phyloP scores from a whole-genome alignment of 2,797 vertebrate genomes.

The Sarcophilus harrisii region DNA sequence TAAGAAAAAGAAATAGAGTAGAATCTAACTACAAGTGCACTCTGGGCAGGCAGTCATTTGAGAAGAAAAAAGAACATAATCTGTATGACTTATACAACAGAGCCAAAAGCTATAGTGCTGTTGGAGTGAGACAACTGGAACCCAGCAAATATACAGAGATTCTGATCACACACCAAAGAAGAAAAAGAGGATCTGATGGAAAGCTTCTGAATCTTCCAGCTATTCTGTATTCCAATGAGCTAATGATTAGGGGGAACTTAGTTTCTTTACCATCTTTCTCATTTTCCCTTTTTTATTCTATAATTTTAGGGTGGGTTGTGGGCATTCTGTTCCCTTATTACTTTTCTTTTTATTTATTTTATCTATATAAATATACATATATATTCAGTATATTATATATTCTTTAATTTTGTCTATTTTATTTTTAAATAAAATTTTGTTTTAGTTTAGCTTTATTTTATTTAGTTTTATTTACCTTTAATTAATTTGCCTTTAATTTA shows the following conservation, averaged over 20 bases:
- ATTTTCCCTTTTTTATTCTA: background rate
- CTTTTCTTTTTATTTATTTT: background rate
- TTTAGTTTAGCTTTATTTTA: background rate
- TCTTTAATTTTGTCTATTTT: background rate
- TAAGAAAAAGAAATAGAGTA: background rate
- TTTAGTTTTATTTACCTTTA: background rate
- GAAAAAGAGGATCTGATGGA: background rate
- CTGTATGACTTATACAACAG: background rate
- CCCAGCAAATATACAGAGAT: background rate
- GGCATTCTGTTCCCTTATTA: background rate
- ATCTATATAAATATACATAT: too few relatives aligned
- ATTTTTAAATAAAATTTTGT: background rate
- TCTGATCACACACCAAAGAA: background rate
- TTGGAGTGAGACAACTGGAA: background rate
- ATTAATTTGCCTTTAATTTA: background rate
- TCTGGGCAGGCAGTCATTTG: background rate
- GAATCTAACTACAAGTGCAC: background rate
- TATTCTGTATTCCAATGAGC: background rate
- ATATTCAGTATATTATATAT: too few relatives aligned
- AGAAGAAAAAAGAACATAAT: background rate
- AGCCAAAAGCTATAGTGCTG: background rate
- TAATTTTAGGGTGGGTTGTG: background rate
- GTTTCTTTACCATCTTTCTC: background rate
- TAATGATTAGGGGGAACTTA: background rate
- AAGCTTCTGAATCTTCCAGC: background rate